Conservation (phyloP, 2,888 invertebrate species). For the Stenodema calcarata region DNA sequence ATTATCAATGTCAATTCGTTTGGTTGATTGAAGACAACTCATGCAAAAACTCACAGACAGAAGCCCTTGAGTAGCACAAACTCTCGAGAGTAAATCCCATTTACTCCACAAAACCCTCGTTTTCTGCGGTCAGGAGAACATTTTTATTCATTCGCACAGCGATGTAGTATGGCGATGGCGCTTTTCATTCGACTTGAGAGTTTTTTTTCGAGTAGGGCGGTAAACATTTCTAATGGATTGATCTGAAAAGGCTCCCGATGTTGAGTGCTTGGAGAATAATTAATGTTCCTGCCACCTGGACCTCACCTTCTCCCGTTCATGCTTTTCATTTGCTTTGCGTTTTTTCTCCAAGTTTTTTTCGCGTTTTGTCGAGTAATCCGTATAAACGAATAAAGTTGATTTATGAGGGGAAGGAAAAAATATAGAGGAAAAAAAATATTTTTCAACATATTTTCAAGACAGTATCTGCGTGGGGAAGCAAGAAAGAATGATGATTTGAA, state of each 20-base stretch:
- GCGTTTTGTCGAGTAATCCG: background rate
- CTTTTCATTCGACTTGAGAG: slow-evolving; percentile 38
- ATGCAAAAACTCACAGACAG: background rate
- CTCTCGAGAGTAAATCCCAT: background rate
- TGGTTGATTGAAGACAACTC: background rate
- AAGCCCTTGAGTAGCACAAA: background rate
- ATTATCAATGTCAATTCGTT: no score
- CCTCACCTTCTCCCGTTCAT: background rate
- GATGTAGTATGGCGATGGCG: background rate
- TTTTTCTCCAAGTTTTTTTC: background rate
- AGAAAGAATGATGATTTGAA: no score
- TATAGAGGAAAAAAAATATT: background rate
- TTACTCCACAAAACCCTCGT: background rate
- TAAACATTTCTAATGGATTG: slow-evolving; percentile 46
- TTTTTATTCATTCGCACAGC: background rate
- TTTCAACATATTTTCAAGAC: background rate
- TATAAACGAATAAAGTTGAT: background rate
- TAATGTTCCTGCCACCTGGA: slow-evolving; percentile 41
- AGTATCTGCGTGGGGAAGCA: background rate
- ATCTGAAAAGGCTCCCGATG: slow-evolving; percentile 41
- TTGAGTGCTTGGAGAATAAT: slow-evolving; percentile 40
- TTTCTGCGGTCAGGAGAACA: background rate
- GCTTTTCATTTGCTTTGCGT: slow-evolving; percentile 25
- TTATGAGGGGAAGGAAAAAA: background rate
- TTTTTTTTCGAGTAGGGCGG: slow-evolving; percentile 31